These are phyloP conservation scores for Trachelus stipa DNA, from an alignment of 2,888 invertebrate species.

Conservation along the genomic window DNA sequence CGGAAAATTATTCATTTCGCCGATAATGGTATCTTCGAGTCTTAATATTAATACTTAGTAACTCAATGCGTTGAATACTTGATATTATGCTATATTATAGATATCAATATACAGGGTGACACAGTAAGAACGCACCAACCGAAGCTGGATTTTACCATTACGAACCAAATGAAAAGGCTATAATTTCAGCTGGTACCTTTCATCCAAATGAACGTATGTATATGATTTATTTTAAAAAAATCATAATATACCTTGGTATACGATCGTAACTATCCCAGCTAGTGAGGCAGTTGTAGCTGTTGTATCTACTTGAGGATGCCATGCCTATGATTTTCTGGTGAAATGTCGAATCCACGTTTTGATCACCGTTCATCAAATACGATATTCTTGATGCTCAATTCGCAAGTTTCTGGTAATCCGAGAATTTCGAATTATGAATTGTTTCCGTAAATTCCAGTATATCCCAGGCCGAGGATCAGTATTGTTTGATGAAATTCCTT, in stretches of 20 bases:
- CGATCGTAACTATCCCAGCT: constrained; percentile 93
- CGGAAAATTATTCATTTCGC: no score
- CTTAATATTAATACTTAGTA: background rate
- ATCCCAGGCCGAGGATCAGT: background rate
- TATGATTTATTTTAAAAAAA: background rate
- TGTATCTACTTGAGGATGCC: constrained; percentile 83
- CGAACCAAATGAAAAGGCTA: background rate
- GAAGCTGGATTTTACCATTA: background rate
- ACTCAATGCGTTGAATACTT: background rate
- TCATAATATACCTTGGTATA: constrained; percentile 80
- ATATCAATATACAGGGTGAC: background rate
- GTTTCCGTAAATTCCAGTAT: background rate
- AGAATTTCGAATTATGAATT: background rate
- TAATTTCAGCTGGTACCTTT: background rate
- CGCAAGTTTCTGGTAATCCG: background rate
- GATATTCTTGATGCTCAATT: background rate
- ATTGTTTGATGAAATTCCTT: background rate
- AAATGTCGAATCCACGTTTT: background rate
- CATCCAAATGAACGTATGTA: background rate
- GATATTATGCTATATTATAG: background rate
- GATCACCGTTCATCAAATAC: background rate
- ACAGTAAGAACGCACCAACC: background rate
- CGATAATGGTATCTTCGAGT: no score
- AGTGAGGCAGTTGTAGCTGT: constrained; percentile 88
- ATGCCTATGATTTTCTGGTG: constrained; percentile 62